These are phyloP conservation scores for Megaleporinus macrocephalus DNA, from an alignment of 2,113 vertebrate genomes.

Conservation along the genomic window DNA sequence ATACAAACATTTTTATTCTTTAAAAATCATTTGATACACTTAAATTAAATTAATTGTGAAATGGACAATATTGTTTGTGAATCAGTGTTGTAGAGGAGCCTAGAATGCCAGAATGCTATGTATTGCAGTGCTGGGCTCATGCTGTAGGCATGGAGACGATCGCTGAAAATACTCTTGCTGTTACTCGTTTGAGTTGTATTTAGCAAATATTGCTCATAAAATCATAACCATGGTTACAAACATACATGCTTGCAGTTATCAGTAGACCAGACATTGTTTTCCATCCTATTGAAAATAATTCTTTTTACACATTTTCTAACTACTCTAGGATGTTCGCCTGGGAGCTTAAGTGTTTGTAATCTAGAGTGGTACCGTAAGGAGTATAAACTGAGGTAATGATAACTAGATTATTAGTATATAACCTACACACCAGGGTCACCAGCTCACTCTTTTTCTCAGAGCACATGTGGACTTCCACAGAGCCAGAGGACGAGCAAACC, in stretches of 20 bases:
- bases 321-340: not conserved
- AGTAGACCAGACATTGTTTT: not conserved
- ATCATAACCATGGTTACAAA: not conserved
- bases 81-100: too few species aligned
- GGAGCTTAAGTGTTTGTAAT: not conserved
- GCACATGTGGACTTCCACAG: not conserved
- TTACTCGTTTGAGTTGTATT: not conserved
- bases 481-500: constrained; percentile 19
- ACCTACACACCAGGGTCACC: not conserved
- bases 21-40: too few species aligned
- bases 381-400: constrained; percentile 4
- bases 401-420: constrained; percentile 18
- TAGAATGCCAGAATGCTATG: too few species aligned
- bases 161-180: not conserved
- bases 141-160: not conserved
- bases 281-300: not conserved
- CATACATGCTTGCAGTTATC: not conserved
- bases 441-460: not conserved
- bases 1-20: too few species aligned
- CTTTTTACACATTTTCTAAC: not conserved
- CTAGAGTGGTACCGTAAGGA: not conserved
- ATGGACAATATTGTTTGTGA: too few species aligned
- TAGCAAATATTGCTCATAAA: not conserved
- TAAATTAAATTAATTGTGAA: too few species aligned
- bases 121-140: not conserved